Evolutionary conservation across 2,797 vertebrate species (phyloP).

Genomic region (Odontamblyopus rebecca): DNA sequence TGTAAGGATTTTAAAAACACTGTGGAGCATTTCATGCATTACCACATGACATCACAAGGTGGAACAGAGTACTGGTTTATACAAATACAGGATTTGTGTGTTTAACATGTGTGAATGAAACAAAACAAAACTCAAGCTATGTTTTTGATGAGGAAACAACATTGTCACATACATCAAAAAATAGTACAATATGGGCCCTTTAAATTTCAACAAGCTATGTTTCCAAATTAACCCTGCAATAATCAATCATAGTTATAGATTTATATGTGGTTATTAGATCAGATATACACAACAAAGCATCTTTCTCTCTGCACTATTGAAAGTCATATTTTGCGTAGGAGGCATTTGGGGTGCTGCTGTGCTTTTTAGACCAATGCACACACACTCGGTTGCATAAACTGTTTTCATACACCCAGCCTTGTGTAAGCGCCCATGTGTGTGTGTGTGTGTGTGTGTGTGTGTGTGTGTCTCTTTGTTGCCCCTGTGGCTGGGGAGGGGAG

Average conservation of each 20-base stretch:
- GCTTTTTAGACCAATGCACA: constrained; percentile 39
- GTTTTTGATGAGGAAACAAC: too few relatives aligned
- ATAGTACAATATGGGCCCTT: too few relatives aligned
- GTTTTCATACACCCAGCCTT: constrained; percentile 33
- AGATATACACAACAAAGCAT: background rate
- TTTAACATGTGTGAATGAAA: too few relatives aligned
- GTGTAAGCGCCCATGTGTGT: constrained; percentile 10
- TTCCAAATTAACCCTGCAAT: background rate
- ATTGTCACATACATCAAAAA: too few relatives aligned
- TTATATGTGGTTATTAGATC: background rate
- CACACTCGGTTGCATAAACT: constrained; percentile 39
- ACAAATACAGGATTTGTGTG: too few relatives aligned
- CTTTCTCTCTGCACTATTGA: background rate
- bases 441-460: too few relatives aligned
- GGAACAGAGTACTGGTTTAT: too few relatives aligned
- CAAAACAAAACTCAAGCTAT: too few relatives aligned
- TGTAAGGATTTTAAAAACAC: too few relatives aligned
- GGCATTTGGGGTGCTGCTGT: constrained; percentile 17
- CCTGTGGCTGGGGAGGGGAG: constrained; percentile 51
- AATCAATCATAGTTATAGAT: background rate
- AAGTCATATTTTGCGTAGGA: constrained; percentile 6
- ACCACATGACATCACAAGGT: too few relatives aligned
- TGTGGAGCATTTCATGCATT: too few relatives aligned
- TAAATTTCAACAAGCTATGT: background rate
- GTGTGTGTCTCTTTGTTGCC: constrained; percentile 54